Conservation (phyloP, 2,888 invertebrate genomes). For the Cataglyphis albicans region DNA sequence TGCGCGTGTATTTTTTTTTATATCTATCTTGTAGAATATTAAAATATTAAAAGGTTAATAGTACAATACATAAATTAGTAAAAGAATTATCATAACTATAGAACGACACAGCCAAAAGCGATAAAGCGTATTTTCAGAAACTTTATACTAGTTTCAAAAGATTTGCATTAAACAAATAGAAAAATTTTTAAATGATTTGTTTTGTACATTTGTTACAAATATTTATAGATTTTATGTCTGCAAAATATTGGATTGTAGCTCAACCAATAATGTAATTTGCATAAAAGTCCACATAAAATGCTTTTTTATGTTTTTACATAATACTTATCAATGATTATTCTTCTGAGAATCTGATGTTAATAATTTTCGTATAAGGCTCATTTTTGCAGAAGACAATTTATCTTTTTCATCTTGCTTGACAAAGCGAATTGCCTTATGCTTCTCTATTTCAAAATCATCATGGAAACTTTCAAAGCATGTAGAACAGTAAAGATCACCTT, state of each 20-base stretch:
- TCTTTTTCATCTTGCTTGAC: conserved; percentile 4
- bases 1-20: neutral
- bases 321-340: neutral
- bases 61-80: neutral
- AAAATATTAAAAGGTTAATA: neutral
- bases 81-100: neutral
- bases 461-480: conserved; percentile 92
- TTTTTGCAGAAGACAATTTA: conserved; percentile 27
- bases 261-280: neutral
- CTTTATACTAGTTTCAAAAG: neutral
- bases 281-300: neutral
- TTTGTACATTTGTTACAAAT: neutral
- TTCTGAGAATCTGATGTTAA: conserved; percentile 14
- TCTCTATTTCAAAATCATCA: conserved; percentile 87
- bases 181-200: neutral
- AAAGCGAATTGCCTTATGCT: conserved; percentile 71
- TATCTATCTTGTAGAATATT: conserved; percentile 1
- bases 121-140: neutral
- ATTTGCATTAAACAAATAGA: neutral
- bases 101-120: conserved; percentile 15
- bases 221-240: neutral
- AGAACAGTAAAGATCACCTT: conserved; percentile 92
- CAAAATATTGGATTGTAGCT: neutral
- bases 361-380: conserved; percentile 14
- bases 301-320: neutral